Evolutionary conservation across 2,113 vertebrate genomes (phyloP), one percentile per base, ranked within the genome.

Genomic region (Ciconia boyciana): DNA sequence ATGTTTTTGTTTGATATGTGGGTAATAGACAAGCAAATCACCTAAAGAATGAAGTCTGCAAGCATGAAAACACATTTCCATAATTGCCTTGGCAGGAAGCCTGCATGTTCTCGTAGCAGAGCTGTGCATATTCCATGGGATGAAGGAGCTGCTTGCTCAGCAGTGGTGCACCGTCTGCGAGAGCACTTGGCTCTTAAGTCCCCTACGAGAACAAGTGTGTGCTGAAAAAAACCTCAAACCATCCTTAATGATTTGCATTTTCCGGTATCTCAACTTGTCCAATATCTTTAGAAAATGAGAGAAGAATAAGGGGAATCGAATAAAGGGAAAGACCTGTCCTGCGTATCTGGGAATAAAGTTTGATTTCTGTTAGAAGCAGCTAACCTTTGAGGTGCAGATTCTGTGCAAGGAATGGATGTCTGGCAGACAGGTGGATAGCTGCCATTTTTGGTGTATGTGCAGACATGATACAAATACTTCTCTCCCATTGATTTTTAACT

Each of bases 41-140:
- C 87, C 87, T 96, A 78, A 96, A 93, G 93, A 97, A 94, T 96
- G 48, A 93, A 95, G 43, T 93, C 71, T 83, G 75, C 75, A 88
- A 93, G 93, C 89, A 92, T 95, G 75, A 55, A 93, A 97, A 83
- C 71, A 48, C 66, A 90, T 94, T 96, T 93, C 89, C 84, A 86
- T 97, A 94, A 97, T 95, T 95, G 71, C 48, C 36, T 91, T 97
- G 95, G 95, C 95, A 96, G 82, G 79, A 83, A 93, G 93, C 95
- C 93, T 2, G 0, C 15, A 2, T 86, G 70, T 89, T 93, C 36
- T 85, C 0, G 0, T 86, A 44, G 48, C n/a, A 69, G 84, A 83
- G 29, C 78, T 79, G 66, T 76, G 70, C 89, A 43, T 96, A 62
- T 87, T 93, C 77, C 54, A 39, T 66, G 69, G 89, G 71, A 89